phyloP scores from a whole-genome alignment of 2,888 invertebrate genomes.

The Oithona nana region DNA sequence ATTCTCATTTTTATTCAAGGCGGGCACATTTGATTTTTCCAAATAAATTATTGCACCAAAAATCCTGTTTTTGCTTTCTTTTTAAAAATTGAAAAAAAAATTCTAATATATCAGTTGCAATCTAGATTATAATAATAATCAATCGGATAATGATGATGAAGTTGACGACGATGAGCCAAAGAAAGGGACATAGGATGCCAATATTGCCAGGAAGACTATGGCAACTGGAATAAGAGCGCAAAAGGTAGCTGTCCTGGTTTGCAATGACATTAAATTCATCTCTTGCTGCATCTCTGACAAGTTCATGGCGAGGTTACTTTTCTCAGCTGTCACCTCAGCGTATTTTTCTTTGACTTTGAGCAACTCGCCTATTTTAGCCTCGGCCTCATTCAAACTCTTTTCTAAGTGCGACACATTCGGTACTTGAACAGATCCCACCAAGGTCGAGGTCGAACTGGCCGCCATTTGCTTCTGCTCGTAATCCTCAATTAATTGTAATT shows the following conservation, averaged over 20 bases:
- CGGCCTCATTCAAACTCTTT: slow-evolving; percentile 33
- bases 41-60: too few species aligned
- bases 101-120: too few species aligned
- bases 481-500: not conserved
- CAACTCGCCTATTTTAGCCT: slow-evolving; percentile 19
- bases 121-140: too few species aligned
- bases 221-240: slow-evolving; percentile 22
- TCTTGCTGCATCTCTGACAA: slow-evolving; percentile 23
- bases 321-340: not conserved
- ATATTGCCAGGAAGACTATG: slow-evolving; percentile 22
- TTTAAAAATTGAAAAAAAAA: too few species aligned
- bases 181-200: slow-evolving; percentile 22
- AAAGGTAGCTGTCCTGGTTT: slow-evolving; percentile 25
- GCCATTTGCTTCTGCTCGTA: not conserved
- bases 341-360: slow-evolving; percentile 12
- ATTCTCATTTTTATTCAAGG: too few species aligned
- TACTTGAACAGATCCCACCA: not conserved
- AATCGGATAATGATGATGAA: too few species aligned
- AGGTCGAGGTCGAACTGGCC: not conserved
- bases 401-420: slow-evolving; percentile 22
- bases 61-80: too few species aligned
- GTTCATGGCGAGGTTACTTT: slow-evolving; percentile 30
- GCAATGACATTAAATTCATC: slow-evolving; percentile 26
- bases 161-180: too few species aligned
- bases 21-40: too few species aligned